These are phyloP conservation scores for Tanytarsus gracilentus DNA, from an alignment of 2,888 invertebrate species.

Conservation along the genomic window DNA sequence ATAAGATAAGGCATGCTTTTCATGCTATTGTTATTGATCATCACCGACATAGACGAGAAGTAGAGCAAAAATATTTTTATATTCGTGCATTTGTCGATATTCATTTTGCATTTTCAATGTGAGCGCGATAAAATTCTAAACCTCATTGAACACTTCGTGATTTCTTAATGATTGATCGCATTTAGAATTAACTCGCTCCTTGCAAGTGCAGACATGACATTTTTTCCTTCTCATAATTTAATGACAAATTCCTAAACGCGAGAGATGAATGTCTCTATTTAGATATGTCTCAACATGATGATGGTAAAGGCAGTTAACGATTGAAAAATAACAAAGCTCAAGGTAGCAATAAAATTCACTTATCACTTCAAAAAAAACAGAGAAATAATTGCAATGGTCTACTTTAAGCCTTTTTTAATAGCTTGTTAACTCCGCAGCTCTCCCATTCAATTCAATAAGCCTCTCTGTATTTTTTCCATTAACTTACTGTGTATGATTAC, in stretches of 20 bases:
- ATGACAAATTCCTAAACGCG: no score
- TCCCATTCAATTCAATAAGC: background rate
- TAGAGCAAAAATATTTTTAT: background rate
- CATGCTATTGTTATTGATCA: slow-evolving; percentile 22
- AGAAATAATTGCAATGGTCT: slow-evolving; percentile 9
- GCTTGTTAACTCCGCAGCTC: background rate
- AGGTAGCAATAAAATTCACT: no score
- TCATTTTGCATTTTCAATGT: background rate
- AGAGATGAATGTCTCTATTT: no score
- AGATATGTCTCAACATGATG: no score
- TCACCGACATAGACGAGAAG: background rate
- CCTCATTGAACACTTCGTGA: slow-evolving; percentile 18
- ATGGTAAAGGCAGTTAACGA: no score
- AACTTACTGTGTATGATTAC: background rate
- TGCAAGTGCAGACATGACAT: no score
- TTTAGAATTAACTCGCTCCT: slow-evolving; percentile 1
- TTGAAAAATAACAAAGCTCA: no score
- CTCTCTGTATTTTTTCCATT: background rate
- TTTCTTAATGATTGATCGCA: slow-evolving; percentile 25
- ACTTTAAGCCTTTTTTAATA: slow-evolving; percentile 20
- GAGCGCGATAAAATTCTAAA: background rate
- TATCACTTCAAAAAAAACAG: background rate
- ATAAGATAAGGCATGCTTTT: slow-evolving; percentile 6
- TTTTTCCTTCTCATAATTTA: no score
- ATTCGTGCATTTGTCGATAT: background rate